Evolutionary conservation across 2,888 invertebrate genomes (phyloP).

Genomic region (Cryptosula pallasiana): DNA sequence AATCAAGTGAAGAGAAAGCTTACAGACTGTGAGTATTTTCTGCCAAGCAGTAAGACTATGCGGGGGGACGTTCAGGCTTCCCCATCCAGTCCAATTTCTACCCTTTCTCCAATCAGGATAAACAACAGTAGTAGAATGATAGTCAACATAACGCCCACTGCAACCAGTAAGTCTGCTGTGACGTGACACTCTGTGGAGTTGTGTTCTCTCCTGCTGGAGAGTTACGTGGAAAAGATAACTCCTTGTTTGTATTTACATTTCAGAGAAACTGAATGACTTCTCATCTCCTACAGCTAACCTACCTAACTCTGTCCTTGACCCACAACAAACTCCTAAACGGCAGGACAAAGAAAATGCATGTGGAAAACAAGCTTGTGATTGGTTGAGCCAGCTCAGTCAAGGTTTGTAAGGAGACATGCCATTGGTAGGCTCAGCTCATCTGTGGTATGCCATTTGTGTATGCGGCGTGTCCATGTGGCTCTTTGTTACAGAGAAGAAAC

Average conservation of each 20-base stretch:
- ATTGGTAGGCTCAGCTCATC: too few relatives aligned
- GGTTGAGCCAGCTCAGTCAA: slow-evolving; percentile 14
- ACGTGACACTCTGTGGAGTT: too few relatives aligned
- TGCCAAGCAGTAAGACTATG: neutral
- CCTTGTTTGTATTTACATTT: too few relatives aligned
- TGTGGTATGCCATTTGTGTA: too few relatives aligned
- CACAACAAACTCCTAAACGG: neutral
- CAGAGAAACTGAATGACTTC: neutral
- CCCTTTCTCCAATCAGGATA: slow-evolving; percentile 15
- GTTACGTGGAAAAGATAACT: too few relatives aligned
- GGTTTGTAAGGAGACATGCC: too few relatives aligned
- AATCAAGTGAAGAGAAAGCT: slow-evolving; percentile 20
- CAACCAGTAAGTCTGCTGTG: too few relatives aligned
- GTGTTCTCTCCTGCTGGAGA: too few relatives aligned
- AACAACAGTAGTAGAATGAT: slow-evolving; percentile 8
- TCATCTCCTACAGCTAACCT: slow-evolving; percentile 21
- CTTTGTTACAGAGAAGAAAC: neutral
- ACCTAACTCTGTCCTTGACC: slow-evolving; percentile 15
- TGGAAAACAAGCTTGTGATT: neutral
- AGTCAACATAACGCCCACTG: slow-evolving; percentile 5
- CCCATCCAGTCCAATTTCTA: neutral
- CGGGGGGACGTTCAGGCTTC: neutral
- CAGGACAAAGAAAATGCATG: slow-evolving; percentile 13
- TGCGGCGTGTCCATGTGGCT: too few relatives aligned
- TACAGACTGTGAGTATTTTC: neutral